phyloP scores from a whole-genome alignment of 2,113 vertebrate species.

The Tetraodon nigroviridis region DNA sequence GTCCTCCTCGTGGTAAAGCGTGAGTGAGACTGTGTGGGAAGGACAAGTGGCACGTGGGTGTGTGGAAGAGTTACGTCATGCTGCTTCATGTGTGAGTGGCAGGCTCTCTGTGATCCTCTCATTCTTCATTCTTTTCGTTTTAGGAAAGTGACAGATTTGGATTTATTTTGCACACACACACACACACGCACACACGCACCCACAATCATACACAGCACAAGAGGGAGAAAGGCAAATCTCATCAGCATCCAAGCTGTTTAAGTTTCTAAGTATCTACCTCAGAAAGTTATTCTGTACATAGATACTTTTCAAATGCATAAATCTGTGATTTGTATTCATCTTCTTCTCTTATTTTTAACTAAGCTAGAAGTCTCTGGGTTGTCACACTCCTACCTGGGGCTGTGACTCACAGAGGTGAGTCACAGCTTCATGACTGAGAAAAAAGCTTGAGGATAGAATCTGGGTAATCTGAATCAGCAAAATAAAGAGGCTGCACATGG shows the following conservation, averaged over 20 bases:
- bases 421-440: too few relatives aligned
- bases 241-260: conserved; percentile 57
- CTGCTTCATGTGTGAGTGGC: conserved; percentile 59
- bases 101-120: conserved; percentile 52
- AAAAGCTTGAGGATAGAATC: too few relatives aligned
- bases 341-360: too few relatives aligned
- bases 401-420: too few relatives aligned
- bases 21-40: conserved; percentile 59
- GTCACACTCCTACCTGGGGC: too few relatives aligned
- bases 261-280: conserved; percentile 1
- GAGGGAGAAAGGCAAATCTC: conserved; percentile 33
- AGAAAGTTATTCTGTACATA: neutral
- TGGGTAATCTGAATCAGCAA: too few relatives aligned
- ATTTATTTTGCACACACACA: conserved; percentile 22
- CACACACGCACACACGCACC: conserved; percentile 1
- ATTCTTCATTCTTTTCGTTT: conserved; percentile 7
- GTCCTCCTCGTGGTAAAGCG: conserved; percentile 45
- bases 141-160: conserved; percentile 47
- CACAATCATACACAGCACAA: conserved; percentile 15
- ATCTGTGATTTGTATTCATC: too few relatives aligned
- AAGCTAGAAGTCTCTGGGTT: too few relatives aligned
- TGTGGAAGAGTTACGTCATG: conserved; percentile 68
- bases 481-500: too few relatives aligned
- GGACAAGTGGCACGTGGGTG: conserved; percentile 58
- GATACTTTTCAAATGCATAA: conserved; percentile 7